A percentile compares a stretch with the other conserved stretches of the same genome.
Evolutionary conservation across 2,113 vertebrate genomes (phyloP).

Genomic region (Lasiurus cinereus): DNA sequence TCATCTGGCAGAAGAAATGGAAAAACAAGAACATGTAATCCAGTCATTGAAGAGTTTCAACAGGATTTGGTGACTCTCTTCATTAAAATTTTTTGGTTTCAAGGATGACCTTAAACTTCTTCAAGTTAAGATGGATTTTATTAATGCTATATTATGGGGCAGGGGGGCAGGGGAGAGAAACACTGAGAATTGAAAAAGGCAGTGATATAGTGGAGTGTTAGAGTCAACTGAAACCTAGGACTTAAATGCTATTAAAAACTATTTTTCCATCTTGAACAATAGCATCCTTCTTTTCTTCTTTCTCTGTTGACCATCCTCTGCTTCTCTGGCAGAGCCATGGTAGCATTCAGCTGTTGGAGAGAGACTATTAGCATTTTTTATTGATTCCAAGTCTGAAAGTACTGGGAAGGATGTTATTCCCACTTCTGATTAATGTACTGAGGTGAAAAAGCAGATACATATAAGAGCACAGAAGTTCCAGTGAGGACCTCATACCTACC

Average conservation of each 20-base stretch:
- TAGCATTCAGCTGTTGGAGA: neutral
- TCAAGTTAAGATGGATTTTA: neutral
- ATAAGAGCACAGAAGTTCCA: neutral
- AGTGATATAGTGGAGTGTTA: neutral
- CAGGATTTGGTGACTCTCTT: neutral
- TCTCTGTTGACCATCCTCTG: neutral
- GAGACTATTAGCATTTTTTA: neutral
- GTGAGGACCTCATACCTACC: neutral
- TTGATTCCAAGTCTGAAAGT: conserved; percentile 40
- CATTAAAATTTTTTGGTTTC: neutral
- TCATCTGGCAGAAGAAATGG: neutral
- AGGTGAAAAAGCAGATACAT: neutral
- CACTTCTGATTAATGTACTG: neutral
- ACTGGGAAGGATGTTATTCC: neutral
- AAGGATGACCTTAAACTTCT: neutral
- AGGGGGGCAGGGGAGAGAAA: neutral
- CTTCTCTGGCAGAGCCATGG: neutral
- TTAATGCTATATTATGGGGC: neutral
- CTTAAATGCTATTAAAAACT: neutral
- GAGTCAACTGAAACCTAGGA: neutral
- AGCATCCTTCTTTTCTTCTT: neutral
- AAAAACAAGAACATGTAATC: conserved; percentile 11
- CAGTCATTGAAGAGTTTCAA: neutral
- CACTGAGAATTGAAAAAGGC: neutral
- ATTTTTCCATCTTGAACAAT: neutral